Conservation (phyloP, 2,888 invertebrate species). For the Actias luna region DNA sequence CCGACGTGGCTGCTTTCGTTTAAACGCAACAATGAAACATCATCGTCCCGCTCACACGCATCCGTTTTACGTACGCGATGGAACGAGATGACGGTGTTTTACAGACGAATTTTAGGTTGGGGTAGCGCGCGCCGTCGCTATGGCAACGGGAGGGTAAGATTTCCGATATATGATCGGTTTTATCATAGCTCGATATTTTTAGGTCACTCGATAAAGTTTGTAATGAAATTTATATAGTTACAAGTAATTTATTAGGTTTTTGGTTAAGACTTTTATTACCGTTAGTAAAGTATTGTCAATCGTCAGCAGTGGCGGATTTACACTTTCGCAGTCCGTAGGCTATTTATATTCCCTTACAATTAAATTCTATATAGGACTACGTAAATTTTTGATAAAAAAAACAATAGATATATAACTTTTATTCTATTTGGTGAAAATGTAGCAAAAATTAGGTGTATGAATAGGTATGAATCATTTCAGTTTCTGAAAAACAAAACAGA, state of each 20-base stretch:
- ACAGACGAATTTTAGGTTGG: conserved; percentile 29
- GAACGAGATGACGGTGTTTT: conserved; percentile 1
- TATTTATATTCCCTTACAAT: too few relatives aligned
- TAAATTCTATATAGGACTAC: too few relatives aligned
- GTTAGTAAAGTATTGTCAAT: too few relatives aligned
- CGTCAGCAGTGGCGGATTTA: too few relatives aligned
- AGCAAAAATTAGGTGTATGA: too few relatives aligned
- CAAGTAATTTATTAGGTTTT: not conserved
- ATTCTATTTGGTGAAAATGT: too few relatives aligned
- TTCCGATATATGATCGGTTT: conserved; percentile 62
- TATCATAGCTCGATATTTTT: conserved; percentile 64
- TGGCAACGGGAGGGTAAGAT: conserved; percentile 72
- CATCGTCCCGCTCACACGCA: conserved; percentile 41
- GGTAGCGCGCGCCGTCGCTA: conserved; percentile 62
- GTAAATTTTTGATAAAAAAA: too few relatives aligned
- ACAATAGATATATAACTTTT: too few relatives aligned
- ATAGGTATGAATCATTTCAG: too few relatives aligned
- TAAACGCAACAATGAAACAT: conserved; percentile 37
- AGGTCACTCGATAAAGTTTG: not conserved
- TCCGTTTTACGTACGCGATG: conserved; percentile 13
- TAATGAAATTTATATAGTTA: not conserved
- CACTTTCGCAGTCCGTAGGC: too few relatives aligned
- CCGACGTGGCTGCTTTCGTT: conserved; percentile 56
- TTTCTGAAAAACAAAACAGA: too few relatives aligned
- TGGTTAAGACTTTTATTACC: too few relatives aligned